A percentile compares a stretch with the other conserved stretches of the same genome.
phyloP scores from a whole-genome alignment of 1,140 invertebrate species.

The Melipona quadrifasciata region DNA sequence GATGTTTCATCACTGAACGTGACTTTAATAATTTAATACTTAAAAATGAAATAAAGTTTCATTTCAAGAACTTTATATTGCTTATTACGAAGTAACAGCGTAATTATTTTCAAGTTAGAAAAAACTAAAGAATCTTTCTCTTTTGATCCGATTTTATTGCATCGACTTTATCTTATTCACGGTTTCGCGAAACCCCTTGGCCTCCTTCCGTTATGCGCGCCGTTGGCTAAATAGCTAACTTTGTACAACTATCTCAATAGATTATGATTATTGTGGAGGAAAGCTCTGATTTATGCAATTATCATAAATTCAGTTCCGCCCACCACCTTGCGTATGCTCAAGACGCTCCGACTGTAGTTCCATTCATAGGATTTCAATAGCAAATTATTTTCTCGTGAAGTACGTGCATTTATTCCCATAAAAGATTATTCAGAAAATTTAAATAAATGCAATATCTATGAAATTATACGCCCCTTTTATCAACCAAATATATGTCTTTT shows the following conservation, averaged over 20 bases:
- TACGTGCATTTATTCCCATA: conserved; percentile 54
- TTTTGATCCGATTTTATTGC: conserved; percentile 64
- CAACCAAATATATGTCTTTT: background rate
- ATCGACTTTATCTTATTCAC: conserved; percentile 78
- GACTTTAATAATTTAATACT: background rate
- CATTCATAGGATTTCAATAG: conserved; percentile 80
- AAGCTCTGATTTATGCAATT: conserved; percentile 82
- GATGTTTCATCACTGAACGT: background rate
- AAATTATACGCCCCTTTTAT: background rate
- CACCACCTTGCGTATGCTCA: conserved; percentile 78
- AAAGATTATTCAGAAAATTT: conserved; percentile 43
- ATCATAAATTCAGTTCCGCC: conserved; percentile 80
- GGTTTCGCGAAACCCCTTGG: conserved; percentile 66
- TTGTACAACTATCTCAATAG: conserved; percentile 81
- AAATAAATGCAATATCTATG: background rate
- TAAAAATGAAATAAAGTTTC: background rate
- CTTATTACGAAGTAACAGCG: conserved; percentile 56
- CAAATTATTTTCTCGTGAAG: conserved; percentile 76
- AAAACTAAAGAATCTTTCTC: conserved; percentile 23
- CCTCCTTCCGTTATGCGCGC: conserved; percentile 70
- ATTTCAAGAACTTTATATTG: background rate
- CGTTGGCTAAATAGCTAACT: conserved; percentile 82
- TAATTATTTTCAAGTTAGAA: conserved; percentile 12
- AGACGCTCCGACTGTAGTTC: conserved; percentile 74
- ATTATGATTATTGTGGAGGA: conserved; percentile 82